Evolutionary conservation across 2,113 vertebrate genomes (phyloP).

Genomic region (Ovibos moschatus): DNA sequence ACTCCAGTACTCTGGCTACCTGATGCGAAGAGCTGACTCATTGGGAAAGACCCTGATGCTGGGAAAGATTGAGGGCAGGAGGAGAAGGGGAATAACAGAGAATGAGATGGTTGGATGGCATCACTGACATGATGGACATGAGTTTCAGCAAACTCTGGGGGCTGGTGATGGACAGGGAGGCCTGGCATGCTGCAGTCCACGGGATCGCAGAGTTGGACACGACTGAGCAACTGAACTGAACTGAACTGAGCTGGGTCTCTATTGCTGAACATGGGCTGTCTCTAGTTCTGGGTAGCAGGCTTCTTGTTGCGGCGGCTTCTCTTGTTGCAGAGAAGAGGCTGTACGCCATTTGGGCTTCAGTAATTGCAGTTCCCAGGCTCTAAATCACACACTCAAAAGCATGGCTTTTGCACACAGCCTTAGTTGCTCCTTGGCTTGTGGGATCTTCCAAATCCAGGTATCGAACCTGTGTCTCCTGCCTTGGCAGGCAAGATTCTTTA

Average conservation of each 20-base stretch:
- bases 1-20: background rate
- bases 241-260: background rate
- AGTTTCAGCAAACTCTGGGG: background rate
- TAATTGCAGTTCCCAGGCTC: background rate
- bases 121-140: background rate
- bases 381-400: background rate
- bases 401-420: background rate
- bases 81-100: background rate
- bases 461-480: background rate
- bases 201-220: background rate
- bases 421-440: background rate
- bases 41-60: background rate
- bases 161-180: background rate
- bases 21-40: background rate
- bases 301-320: background rate
- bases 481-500: background rate
- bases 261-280: background rate
- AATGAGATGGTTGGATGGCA: background rate
- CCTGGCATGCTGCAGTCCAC: background rate
- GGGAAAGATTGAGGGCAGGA: background rate
- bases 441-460: background rate
- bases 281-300: background rate
- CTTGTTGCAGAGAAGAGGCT: background rate
- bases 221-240: background rate
- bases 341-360: accelerated